These are phyloP conservation scores for Stegophylla sp. DNA, from an alignment of 2,888 invertebrate species.

Conservation along the genomic window DNA sequence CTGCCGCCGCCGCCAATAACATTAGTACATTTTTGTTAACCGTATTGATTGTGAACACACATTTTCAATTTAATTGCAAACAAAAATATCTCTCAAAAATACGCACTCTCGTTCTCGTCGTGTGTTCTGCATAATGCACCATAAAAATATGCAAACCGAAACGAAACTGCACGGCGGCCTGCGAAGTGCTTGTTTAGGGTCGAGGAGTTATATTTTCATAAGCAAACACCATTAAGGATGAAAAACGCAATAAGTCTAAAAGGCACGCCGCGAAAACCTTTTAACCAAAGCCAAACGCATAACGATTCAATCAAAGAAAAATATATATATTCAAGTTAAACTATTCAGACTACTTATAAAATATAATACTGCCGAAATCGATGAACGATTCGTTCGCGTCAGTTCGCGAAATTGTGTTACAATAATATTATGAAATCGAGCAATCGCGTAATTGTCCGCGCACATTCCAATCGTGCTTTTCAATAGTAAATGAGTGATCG, in stretches of 20 bases:
- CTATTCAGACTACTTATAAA: not conserved
- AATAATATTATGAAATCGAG: too few relatives aligned
- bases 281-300: slow-evolving; percentile 27
- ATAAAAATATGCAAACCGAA: not conserved
- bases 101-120: too few relatives aligned
- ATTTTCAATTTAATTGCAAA: not conserved
- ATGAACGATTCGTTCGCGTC: slow-evolving; percentile 2
- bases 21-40: too few relatives aligned
- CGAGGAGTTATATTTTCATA: slow-evolving; percentile 5
- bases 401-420: too few relatives aligned
- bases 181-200: slow-evolving; percentile 4
- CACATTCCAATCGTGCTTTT: too few relatives aligned
- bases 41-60: not conserved
- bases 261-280: slow-evolving; percentile 37
- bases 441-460: too few relatives aligned
- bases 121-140: too few relatives aligned
- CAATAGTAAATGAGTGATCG: too few relatives aligned
- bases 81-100: not conserved
- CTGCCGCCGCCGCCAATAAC: too few relatives aligned
- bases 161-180: not conserved
- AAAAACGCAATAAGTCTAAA: slow-evolving; percentile 26
- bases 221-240: slow-evolving; percentile 3
- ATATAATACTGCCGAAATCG: slow-evolving; percentile 13
- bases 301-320: not conserved
- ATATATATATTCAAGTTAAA: not conserved